Base-by-base conservation (phyloP, 2,113 vertebrate species). In the Oncorhynchus gorbuscha region DNA sequence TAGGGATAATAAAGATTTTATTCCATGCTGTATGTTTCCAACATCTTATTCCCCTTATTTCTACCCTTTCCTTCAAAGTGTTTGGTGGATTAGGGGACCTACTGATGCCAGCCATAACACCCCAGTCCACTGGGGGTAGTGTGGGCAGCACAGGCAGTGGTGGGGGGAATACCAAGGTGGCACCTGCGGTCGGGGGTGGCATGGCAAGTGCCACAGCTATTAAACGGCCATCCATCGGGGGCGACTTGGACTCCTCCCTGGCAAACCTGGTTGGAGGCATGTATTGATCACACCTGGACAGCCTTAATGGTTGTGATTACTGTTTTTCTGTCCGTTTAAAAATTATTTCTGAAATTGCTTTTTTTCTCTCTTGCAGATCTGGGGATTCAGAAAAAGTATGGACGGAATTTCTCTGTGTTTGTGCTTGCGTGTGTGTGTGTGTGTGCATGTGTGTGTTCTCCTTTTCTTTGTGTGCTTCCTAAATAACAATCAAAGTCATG, bases 351-450 rank as follows among this genome's bases (percentile, higher is more conserved):
- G 5, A 14, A 39, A n/a, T 76, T n/a, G 2, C 58, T 6, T 67
- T 84, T 81, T 71, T 73, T 71, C 86, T 71, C 76, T 83, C 81
- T 82, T 84, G 68, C 89, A 99, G 98, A 99, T 87, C 95, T 99
- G 90, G 98, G 98, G 78, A 95, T 95, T 91, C 94, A 93, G 92
- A 99, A 98, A 93, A 99, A 97, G 98, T 99, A 95, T 97, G 97
- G 94, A 30, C 68, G 72, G n/a, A 20, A n/a, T 28, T 62, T 74
- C 8, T 72, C 12, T 75, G 3, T 76, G 61, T 75, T 45, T 76
- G 13, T 28, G 65, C 67, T 20, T 76, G 72, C 22, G 48, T 77
- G 76, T 66, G 32, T 32, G 32, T 35, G 68, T 71, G 22, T 75
- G 28, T 68, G 58, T 71, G 61, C 59, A 32, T 71, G 71, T 71